Conservation (phyloP, 2,888 invertebrate species). For the Oconnorella tubifera region DNA sequence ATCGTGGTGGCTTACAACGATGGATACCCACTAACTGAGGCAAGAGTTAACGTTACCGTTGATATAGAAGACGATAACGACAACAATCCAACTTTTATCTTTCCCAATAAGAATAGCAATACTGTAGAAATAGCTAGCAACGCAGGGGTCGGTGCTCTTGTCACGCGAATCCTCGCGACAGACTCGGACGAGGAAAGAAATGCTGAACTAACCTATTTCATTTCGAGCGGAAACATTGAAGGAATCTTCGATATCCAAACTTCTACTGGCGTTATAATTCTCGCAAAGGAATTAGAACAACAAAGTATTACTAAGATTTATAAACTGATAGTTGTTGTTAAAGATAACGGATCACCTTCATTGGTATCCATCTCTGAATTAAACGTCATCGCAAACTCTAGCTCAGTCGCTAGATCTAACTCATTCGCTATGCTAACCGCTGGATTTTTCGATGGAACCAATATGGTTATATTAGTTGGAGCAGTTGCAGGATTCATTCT, state of each 20-base stretch:
- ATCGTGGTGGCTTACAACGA: slow-evolving; percentile 80
- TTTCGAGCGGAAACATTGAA: slow-evolving; percentile 52
- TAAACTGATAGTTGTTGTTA: slow-evolving; percentile 26
- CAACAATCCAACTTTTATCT: slow-evolving; percentile 42
- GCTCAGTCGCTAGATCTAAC: slow-evolving; percentile 6
- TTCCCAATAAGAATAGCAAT: slow-evolving; percentile 43
- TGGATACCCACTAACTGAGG: slow-evolving; percentile 39
- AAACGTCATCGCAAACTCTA: slow-evolving; percentile 17
- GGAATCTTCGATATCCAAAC: slow-evolving; percentile 56
- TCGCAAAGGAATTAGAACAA: slow-evolving; percentile 37
- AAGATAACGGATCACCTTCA: slow-evolving; percentile 23
- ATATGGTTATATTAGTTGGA: slow-evolving; percentile 16
- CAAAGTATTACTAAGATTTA: slow-evolving; percentile 10
- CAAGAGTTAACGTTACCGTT: slow-evolving; percentile 37
- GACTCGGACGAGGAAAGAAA: slow-evolving; percentile 44
- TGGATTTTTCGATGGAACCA: slow-evolving; percentile 13
- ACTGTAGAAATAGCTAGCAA: slow-evolving; percentile 25
- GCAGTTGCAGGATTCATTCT: slow-evolving; percentile 9
- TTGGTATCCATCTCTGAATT: slow-evolving; percentile 21
- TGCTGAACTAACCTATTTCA: slow-evolving; percentile 39
- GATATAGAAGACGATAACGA: slow-evolving; percentile 47
- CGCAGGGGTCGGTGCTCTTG: slow-evolving; percentile 34
- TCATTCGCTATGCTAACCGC: slow-evolving; percentile 12
- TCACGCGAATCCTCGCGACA: slow-evolving; percentile 40
- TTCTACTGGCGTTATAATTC: slow-evolving; percentile 56